phyloP scores from a whole-genome alignment of 2,888 invertebrate species.

The Saturnia pavonia region DNA sequence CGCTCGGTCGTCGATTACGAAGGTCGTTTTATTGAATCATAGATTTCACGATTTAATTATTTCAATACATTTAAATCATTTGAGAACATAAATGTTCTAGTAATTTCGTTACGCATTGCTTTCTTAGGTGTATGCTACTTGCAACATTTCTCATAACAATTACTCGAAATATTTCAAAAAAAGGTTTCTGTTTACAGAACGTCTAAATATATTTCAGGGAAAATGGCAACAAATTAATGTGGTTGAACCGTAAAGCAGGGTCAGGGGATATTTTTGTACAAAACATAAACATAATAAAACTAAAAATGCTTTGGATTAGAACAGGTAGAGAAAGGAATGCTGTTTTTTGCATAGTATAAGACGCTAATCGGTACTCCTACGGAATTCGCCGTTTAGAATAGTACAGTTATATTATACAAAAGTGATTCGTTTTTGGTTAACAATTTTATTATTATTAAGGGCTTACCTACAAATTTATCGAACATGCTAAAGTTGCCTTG shows the following conservation, averaged over 20 bases:
- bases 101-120: background rate
- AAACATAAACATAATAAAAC: background rate
- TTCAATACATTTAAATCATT: background rate
- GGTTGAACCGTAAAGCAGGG: background rate
- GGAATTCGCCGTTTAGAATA: too few relatives aligned
- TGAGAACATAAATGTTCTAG: background rate
- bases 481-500: background rate
- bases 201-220: background rate
- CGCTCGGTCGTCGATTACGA: constrained; percentile 32
- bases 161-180: background rate
- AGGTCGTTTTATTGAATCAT: constrained; percentile 22
- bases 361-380: too few relatives aligned
- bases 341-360: too few relatives aligned
- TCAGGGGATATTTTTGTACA: background rate
- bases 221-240: background rate
- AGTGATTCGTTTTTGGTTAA: background rate
- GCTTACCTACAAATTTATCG: background rate
- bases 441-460: background rate
- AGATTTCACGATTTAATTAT: background rate
- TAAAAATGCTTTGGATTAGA: background rate
- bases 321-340: background rate
- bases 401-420: too few relatives aligned
- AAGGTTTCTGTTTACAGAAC: background rate
- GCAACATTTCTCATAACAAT: background rate
- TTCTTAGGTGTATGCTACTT: background rate